Conservation (phyloP, 64 coral and sea anemone genomes). For the Stichodactyla mertensii region DNA sequence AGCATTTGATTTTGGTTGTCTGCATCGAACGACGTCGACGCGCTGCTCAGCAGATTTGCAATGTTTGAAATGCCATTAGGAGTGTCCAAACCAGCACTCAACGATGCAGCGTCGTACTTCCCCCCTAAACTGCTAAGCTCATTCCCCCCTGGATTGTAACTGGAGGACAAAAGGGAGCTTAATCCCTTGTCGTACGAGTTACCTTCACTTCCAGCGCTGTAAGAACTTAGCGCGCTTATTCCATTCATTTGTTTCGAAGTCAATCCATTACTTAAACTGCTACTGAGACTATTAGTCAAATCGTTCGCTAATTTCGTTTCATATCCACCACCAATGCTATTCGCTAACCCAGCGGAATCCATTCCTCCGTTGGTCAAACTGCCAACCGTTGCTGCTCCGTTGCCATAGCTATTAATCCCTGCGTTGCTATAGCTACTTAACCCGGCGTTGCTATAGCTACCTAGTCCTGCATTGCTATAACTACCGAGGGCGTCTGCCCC, state of each 20-base stretch:
- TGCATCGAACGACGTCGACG: conserved; percentile 9
- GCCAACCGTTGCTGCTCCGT: background rate
- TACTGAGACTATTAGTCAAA: background rate
- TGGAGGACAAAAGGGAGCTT: background rate
- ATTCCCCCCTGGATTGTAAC: background rate
- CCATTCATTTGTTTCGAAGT: background rate
- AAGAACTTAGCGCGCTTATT: background rate
- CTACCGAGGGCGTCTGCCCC: background rate
- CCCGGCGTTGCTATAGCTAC: background rate
- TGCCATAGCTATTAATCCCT: background rate
- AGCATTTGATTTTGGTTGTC: background rate
- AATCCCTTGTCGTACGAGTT: background rate
- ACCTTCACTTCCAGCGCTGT: background rate
- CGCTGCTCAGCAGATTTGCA: conserved; percentile 18
- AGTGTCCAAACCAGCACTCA: conserved; percentile 21
- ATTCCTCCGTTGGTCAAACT: background rate
- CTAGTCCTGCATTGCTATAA: background rate
- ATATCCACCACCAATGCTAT: background rate
- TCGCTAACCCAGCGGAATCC: background rate
- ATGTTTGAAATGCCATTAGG: conserved; percentile 26
- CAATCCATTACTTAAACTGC: background rate
- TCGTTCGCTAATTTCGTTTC: background rate
- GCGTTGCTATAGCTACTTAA: background rate
- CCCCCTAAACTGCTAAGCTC: background rate
- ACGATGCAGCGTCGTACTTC: background rate